These are phyloP conservation scores for Lepus oiostolus DNA, from an alignment of 2,797 vertebrate genomes.

Conservation along the genomic window DNA sequence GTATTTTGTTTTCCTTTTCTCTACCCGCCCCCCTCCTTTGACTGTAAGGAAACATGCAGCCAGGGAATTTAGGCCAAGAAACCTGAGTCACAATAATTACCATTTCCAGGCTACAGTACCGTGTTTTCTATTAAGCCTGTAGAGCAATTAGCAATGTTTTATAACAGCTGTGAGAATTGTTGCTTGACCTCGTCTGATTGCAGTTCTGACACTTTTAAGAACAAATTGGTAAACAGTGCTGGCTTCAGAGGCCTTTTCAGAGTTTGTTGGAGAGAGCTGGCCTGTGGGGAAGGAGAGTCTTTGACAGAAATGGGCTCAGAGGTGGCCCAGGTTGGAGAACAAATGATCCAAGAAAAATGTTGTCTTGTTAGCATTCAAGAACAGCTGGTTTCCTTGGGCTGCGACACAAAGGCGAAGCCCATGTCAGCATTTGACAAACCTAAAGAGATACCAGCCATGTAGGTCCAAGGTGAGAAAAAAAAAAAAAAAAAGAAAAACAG, in stretches of 20 bases:
- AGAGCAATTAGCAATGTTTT: conserved; percentile 92
- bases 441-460: conserved; percentile 14
- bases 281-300: conserved; percentile 70
- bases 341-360: conserved; percentile 72
- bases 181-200: conserved; percentile 89
- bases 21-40: not conserved
- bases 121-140: conserved; percentile 86
- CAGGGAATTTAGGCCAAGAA: conserved; percentile 76
- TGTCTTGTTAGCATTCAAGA: conserved; percentile 74
- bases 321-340: conserved; percentile 65
- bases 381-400: conserved; percentile 65
- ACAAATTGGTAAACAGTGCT: conserved; percentile 78
- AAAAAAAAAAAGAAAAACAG: not conserved
- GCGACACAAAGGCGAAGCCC: conserved; percentile 54
- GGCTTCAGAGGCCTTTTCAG: conserved; percentile 70
- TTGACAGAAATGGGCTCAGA: conserved; percentile 75
- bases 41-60: conserved; percentile 62
- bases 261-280: conserved; percentile 23
- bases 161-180: conserved; percentile 91
- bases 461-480: conserved; percentile 10
- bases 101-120: conserved; percentile 86
- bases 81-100: conserved; percentile 79
- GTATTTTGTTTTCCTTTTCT: not conserved
- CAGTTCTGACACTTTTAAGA: conserved; percentile 83
- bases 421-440: conserved; percentile 53